Base-by-base conservation (phyloP, 2,797 vertebrate species). In the Yasuhikotakia modesta region DNA sequence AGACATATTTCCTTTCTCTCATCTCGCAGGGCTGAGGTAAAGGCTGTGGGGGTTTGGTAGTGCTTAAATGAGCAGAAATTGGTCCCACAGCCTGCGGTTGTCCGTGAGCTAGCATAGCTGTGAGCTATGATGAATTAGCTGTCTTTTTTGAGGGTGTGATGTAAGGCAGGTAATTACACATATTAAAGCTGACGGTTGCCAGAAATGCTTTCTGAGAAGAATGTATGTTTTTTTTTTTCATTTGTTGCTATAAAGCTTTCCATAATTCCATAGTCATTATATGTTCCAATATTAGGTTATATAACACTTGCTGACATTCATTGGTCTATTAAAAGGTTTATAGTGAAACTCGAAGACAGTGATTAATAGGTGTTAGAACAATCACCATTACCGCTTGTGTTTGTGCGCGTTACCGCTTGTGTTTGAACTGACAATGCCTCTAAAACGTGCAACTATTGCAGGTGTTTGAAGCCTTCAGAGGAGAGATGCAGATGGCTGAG, bases 81-180 rank as follows among this genome's bases (percentile, higher is more conserved):
- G 68, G 58, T 64, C 67, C 76, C 30, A 43, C 75, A 70, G 57
- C 64, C 65, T 48, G 55, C 2, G 1, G 53, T 58, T 69, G 65
- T 27, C 64, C 61, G 22, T 13, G 12, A 70, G 46, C 50, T 43
- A 53, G 27, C 27, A 27, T 27, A 27, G 57, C 65, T 35, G 43
- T 61, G 57, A 8, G 13, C 17, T 69, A 39, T 78, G 76, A 78
- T 78, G 57, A 78, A 78, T 78, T 78, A 16, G 45, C 21, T 58
- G 11, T 63, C 76, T 39, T 53, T 76, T 35, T 66, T 46, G 17
- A 14, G 17, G n/a, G 60, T 35, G 60, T 19, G 60, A 35, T 63
- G 60, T 32, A 35, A 11, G 30, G 8, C 60, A n/a, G 27, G 17
- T n/a, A 63, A 35, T 35, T 63, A 17, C 60, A 35, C 17, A n/a